Conservation (phyloP, 2,113 vertebrate genomes). For the Neolamprologus variostigma region DNA sequence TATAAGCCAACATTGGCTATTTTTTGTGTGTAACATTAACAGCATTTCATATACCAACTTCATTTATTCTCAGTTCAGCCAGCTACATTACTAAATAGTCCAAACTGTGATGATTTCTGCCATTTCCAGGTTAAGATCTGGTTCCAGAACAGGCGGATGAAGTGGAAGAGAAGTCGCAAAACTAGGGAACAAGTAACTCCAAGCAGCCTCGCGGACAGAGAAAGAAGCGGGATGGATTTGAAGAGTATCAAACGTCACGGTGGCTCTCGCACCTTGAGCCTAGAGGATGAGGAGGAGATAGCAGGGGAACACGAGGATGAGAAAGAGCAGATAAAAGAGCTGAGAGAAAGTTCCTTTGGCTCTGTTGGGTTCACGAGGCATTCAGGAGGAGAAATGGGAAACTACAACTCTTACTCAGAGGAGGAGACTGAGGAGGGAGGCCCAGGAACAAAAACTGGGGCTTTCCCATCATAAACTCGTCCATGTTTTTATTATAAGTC, state of each 20-base stretch:
- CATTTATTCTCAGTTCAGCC: neutral
- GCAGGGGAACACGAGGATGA: conserved; percentile 45
- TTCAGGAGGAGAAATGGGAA: conserved; percentile 21
- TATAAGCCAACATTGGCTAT: neutral
- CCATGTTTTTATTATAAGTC: neutral
- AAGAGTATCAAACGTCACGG: conserved; percentile 15
- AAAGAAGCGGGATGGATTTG: neutral
- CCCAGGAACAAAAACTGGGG: conserved; percentile 52
- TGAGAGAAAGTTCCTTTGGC: conserved; percentile 16
- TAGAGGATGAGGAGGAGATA: conserved; percentile 44
- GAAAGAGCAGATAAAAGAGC: conserved; percentile 11
- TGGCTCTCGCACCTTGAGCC: conserved; percentile 48
- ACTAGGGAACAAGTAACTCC: conserved; percentile 63
- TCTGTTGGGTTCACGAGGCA: conserved; percentile 48
- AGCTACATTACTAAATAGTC: neutral
- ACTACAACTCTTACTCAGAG: conserved; percentile 71
- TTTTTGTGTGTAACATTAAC: neutral
- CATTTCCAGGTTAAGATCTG: conserved; percentile 76
- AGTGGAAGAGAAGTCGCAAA: conserved; percentile 79
- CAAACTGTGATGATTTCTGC: neutral
- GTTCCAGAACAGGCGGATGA: conserved; percentile 83
- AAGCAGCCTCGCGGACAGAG: neutral
- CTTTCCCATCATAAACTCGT: conserved; percentile 39
- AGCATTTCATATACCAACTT: neutral
- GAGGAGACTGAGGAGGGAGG: conserved; percentile 55